Conservation (phyloP, 2,113 vertebrate species). For the Dicentrarchus labrax region DNA sequence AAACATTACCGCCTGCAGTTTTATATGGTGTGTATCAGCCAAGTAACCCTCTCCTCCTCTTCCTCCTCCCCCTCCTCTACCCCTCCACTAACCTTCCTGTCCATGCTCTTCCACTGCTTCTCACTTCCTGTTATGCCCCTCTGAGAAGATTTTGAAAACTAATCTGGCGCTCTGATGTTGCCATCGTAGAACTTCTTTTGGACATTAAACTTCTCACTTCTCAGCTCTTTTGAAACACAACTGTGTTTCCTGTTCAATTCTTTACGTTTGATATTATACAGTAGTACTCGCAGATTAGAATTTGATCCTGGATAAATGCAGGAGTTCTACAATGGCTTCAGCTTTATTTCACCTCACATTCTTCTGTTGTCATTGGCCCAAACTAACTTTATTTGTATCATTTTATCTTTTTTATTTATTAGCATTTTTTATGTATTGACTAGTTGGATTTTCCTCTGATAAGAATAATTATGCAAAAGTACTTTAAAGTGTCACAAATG, state of each 20-base stretch:
- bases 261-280: background rate
- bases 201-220: too few species aligned
- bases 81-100: constrained; percentile 4
- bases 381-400: background rate
- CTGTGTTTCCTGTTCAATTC: background rate
- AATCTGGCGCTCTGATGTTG: background rate
- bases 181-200: background rate
- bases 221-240: background rate
- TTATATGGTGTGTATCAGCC: constrained; percentile 97
- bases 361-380: background rate
- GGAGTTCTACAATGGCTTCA: constrained; percentile 10
- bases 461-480: background rate
- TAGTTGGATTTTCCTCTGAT: background rate
- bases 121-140: background rate
- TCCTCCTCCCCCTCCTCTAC: background rate
- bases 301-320: background rate
- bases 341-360: background rate
- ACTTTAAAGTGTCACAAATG: background rate
- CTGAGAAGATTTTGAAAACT: background rate
- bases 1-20: constrained; percentile 99
- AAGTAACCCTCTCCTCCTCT: constrained; percentile 60
- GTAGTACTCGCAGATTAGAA: background rate
- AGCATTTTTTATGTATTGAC: background rate
- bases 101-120: background rate
- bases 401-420: background rate